Conservation (phyloP, 2,888 invertebrate genomes). For the Meandrusa payeni region DNA sequence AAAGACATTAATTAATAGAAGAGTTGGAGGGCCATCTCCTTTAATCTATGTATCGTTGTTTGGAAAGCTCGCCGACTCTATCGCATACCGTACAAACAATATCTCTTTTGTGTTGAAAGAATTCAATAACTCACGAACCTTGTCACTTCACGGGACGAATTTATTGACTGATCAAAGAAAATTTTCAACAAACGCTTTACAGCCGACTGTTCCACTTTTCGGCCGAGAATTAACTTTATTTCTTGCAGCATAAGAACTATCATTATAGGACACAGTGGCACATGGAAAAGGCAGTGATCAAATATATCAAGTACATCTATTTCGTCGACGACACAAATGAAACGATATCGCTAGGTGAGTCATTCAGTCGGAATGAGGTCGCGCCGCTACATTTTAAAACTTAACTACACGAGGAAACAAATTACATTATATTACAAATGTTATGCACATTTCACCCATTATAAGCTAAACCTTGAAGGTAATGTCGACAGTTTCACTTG, state of each 20-base stretch:
- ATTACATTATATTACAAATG: too few species aligned
- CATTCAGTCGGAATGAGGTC: conserved; percentile 34
- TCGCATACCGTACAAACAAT: conserved; percentile 14
- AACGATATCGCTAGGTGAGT: conserved; percentile 32
- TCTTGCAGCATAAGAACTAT: conserved; percentile 6
- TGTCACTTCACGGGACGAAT: conserved; percentile 29
- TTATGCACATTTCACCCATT: too few species aligned
- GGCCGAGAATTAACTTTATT: conserved; percentile 14
- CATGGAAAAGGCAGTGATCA: not conserved
- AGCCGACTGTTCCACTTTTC: not conserved
- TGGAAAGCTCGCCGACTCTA: not conserved
- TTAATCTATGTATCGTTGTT: conserved; percentile 20
- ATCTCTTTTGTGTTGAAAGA: conserved; percentile 22
- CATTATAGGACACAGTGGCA: conserved; percentile 14
- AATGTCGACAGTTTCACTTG: too few species aligned
- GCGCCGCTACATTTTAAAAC: conserved; percentile 34
- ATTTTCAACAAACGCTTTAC: conserved; percentile 23
- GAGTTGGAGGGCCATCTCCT: conserved; percentile 1
- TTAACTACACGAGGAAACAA: conserved; percentile 28
- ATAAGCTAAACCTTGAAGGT: too few species aligned
- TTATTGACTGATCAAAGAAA: conserved; percentile 37
- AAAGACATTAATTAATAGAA: conserved; percentile 5
- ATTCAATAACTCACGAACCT: conserved; percentile 29
- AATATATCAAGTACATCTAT: conserved; percentile 17
- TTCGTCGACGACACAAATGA: conserved; percentile 17